Conservation (phyloP, 2,113 vertebrate species). For the Cryptomyrus ogoouensis region DNA sequence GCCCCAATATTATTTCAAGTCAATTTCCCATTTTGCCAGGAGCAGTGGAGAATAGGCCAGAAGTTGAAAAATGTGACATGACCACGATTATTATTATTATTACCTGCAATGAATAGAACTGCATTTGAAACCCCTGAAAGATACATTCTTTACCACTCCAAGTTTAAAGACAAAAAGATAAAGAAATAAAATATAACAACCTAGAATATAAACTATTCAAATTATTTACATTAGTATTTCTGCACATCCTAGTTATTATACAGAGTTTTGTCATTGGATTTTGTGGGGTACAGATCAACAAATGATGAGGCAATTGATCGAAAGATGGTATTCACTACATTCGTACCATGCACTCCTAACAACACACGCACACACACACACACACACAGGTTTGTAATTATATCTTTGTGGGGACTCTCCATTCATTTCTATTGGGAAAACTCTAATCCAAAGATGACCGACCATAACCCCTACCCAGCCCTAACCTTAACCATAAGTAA, state of each 20-base stretch:
- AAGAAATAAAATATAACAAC: background rate
- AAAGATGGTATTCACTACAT: too few species aligned
- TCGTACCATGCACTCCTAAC: too few species aligned
- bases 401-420: too few species aligned
- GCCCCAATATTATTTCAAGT: background rate
- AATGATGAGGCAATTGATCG: too few species aligned
- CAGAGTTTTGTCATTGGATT: background rate
- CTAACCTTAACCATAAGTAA: too few species aligned
- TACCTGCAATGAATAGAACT: background rate
- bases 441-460: too few species aligned
- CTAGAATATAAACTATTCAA: background rate
- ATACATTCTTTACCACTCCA: background rate
- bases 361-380: too few species aligned
- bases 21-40: background rate
- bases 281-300: too few species aligned
- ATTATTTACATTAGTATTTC: background rate
- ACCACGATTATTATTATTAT: slow-evolving; percentile 16
- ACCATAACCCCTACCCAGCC: too few species aligned
- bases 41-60: background rate
- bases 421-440: too few species aligned
- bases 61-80: slow-evolving; percentile 16
- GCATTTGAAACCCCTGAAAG: background rate
- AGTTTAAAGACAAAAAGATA: background rate
- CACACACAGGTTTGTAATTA: too few species aligned
- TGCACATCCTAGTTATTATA: background rate